Percentiles rank a stretch among this genome's conserved stretches.
phyloP scores from a whole-genome alignment of 2,113 vertebrate species.

The Forbesichthys agassizii region DNA sequence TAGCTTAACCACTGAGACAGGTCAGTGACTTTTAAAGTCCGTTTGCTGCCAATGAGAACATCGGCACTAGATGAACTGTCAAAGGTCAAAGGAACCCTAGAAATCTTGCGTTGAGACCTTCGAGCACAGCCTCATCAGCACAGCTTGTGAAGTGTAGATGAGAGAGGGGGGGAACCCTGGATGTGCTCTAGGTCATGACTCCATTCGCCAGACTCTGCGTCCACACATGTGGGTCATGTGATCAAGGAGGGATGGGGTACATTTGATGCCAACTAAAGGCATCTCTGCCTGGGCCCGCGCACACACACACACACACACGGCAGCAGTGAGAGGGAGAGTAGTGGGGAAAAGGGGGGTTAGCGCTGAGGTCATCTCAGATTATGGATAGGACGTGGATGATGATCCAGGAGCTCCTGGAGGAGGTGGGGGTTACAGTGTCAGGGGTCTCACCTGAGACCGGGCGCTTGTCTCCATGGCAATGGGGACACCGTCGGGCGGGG shows the following conservation, averaged over 20 bases:
- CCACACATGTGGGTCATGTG: conserved; percentile 44
- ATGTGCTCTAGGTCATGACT: conserved; percentile 44
- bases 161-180: conserved; percentile 26
- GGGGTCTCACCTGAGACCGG: too few relatives aligned
- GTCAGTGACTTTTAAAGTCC: conserved; percentile 45
- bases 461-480: too few relatives aligned
- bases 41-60: conserved; percentile 42
- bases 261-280: conserved; percentile 62
- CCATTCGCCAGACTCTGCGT: conserved; percentile 15
- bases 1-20: conserved; percentile 52
- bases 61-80: conserved; percentile 43
- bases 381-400: too few relatives aligned
- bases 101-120: conserved; percentile 14
- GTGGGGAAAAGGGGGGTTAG: background rate
- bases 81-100: conserved; percentile 22
- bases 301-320: background rate
- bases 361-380: too few relatives aligned
- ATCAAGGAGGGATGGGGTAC: conserved; percentile 56
- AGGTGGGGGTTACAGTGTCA: too few relatives aligned
- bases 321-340: background rate
- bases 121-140: conserved; percentile 37
- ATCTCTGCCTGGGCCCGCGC: conserved; percentile 36
- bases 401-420: too few relatives aligned
- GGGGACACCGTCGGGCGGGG: too few relatives aligned
- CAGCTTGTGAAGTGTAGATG: conserved; percentile 31